phyloP scores from a whole-genome alignment of 1,140 invertebrate species.

The Neodiprion fabricii region DNA sequence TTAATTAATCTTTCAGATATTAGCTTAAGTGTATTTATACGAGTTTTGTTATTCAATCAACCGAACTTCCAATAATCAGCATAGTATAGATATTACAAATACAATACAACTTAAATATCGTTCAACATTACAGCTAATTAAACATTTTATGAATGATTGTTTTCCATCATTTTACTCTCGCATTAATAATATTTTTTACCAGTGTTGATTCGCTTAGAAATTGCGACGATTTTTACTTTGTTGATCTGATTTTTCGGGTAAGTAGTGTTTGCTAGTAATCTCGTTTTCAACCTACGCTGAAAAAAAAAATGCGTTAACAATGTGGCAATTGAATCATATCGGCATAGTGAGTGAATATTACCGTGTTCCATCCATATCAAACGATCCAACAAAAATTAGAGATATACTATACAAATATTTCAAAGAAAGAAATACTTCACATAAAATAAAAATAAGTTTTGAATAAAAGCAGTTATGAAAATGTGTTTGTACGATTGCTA shows the following conservation, averaged over 20 bases:
- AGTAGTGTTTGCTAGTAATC: slow-evolving; percentile 49
- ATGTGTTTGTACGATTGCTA: too few relatives aligned
- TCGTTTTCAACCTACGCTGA: slow-evolving; percentile 55
- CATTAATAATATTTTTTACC: slow-evolving; percentile 33
- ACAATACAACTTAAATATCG: slow-evolving; percentile 56
- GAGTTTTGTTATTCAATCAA: slow-evolving; percentile 57
- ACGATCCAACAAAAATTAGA: background rate
- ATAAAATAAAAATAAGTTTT: too few relatives aligned
- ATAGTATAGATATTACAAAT: slow-evolving; percentile 60
- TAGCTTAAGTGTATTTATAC: slow-evolving; percentile 51
- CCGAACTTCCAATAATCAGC: slow-evolving; percentile 55
- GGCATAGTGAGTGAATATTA: too few relatives aligned
- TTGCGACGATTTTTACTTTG: slow-evolving; percentile 31
- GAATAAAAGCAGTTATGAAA: too few relatives aligned
- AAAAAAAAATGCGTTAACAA: slow-evolving; percentile 33
- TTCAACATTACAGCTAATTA: slow-evolving; percentile 42
- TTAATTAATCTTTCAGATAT: slow-evolving; percentile 49
- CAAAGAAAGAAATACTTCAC: too few relatives aligned
- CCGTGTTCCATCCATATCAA: background rate
- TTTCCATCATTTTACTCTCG: slow-evolving; percentile 34
- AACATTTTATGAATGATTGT: slow-evolving; percentile 30
- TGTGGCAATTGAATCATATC: too few relatives aligned
- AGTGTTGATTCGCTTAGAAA: slow-evolving; percentile 33
- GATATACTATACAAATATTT: too few relatives aligned
- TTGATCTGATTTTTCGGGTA: slow-evolving; percentile 35